Base-by-base conservation (phyloP, 92 coral and sea anemone genomes). In the Porites divaricata region DNA sequence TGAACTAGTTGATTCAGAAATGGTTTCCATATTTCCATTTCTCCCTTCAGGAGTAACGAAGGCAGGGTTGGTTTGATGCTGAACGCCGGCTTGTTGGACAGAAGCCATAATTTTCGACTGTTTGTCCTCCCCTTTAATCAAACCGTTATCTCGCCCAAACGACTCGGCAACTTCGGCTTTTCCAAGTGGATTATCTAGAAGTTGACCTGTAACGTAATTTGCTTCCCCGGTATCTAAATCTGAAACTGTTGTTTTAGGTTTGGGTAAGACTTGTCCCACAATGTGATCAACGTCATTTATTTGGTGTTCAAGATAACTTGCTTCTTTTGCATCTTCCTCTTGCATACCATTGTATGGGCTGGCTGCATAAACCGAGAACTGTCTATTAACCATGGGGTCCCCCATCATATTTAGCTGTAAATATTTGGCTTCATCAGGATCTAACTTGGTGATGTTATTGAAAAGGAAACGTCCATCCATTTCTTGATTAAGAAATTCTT, bases 301-400 rank as follows among this genome's bases (percentile, higher is more conserved):
- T 72, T 82, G 68, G 25, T 73, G 86, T 12, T 82, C 86, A 82
- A 82, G 64, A 65, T 72, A 82, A 15, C 45, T 82, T 72, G 70
- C 86, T 64, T 72, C 86, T 22, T 63, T 16, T 4, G 35, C 72
- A 62, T 72, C 86, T 73, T 81, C 86, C 6, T 63, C 72, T 24
- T 72, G 63, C 2, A 72, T 78, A 22, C 64, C 63, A 23, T 16
- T 4, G 51, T 61, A 82, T 8, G 79, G 78, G 17, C 45, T 52
- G 22, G 9, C 72, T 1, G 64, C 52, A 9, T 48, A 48, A 45
- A 72, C 72, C 1, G 79, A 61, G 19, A 72, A 82, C 26, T 74
- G 59, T 63, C 73, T 70, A 2, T 59, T 61, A 19, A 63, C 79
- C 20, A 82, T 62, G 8, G 86, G 78, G 28, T 82, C 86, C 11